Evolutionary conservation across 2,888 invertebrate species (phyloP).

Genomic region (Mamestra brassicae): DNA sequence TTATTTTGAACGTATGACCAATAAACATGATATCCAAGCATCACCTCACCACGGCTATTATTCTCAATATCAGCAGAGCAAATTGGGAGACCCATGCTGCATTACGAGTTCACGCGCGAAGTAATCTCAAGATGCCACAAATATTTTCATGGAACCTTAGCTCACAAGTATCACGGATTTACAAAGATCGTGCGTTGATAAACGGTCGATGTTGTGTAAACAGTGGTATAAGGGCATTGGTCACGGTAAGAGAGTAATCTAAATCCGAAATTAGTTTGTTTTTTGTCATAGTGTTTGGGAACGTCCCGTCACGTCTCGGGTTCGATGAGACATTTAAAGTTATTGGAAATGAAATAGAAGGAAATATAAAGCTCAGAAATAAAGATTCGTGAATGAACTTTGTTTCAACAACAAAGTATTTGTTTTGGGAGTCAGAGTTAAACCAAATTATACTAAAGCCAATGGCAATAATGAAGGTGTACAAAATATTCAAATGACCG

Average conservation of each 20-base stretch:
- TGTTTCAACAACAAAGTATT: neutral
- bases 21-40: constrained; percentile 6
- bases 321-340: constrained; percentile 71
- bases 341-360: constrained; percentile 43
- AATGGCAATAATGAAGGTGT: constrained; percentile 32
- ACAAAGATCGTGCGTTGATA: constrained; percentile 87
- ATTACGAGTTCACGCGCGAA: constrained; percentile 55
- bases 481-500: constrained; percentile 32
- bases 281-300: constrained; percentile 80
- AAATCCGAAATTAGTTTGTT: constrained; percentile 88
- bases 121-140: constrained; percentile 52
- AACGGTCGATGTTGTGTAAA: constrained; percentile 83
- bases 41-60: constrained; percentile 22
- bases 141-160: constrained; percentile 62
- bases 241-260: constrained; percentile 83
- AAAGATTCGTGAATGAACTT: neutral
- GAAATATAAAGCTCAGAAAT: neutral
- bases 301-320: constrained; percentile 80
- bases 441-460: constrained; percentile 1
- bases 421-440: constrained; percentile 13
- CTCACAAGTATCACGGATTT: constrained; percentile 74
- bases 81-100: constrained; percentile 40
- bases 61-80: constrained; percentile 4
- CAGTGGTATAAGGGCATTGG: constrained; percentile 81
- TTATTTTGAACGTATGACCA: neutral